Evolutionary conservation across 2,888 invertebrate species (phyloP), one percentile per base, ranked within the genome.

Genomic region (Silvanus unidentatus): DNA sequence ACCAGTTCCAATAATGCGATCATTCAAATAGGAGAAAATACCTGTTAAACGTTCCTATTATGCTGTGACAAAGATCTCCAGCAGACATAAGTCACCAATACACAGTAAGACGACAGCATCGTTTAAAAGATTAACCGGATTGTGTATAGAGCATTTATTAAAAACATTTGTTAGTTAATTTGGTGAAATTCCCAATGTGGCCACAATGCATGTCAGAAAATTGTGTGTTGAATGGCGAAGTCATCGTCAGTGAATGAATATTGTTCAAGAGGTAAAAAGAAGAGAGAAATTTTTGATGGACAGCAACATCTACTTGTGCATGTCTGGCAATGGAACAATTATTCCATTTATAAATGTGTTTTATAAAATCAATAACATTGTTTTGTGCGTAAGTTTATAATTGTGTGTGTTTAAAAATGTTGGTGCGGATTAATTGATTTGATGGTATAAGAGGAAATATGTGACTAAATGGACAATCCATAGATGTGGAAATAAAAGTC

Each of bases 141-240:
- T 60, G 54, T 63, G 62, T 62, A 62, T 56, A 58, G 59, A 41
- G 62, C 63, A 65, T 62, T 66, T 66, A 68, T 68, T 66, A 68
- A 66, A 66, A 65, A 66, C 66, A 66, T 68, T 68, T 66, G 66
- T 65, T 61, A 57, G 58, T 66, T 66, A 67, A 67, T 66, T 66
- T 66, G 62, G 63, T 60, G 57, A 64, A 64, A 65, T 65, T 65
- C 60, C 58, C 55, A 16, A 53, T 49, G 56, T 52, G 50, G 45
- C 39, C 50, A 64, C 58, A 63, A 62, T 62, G 58, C 48, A 47
- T 58, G 61, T 54, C 62, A 61, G 45, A 48, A 36, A n/a, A n/a
- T n/a, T n/a, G n/a, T n/a, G 16, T 32, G 28, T 34, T 60, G 59
- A 62, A 64, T 62, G 59, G 56, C 48, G 50, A 59, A 65, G 65